Percentiles rank a stretch among this genome's conserved stretches.
These are phyloP conservation scores for Hoplodrina ambigua DNA, from an alignment of 2,888 invertebrate species.

Conservation along the genomic window DNA sequence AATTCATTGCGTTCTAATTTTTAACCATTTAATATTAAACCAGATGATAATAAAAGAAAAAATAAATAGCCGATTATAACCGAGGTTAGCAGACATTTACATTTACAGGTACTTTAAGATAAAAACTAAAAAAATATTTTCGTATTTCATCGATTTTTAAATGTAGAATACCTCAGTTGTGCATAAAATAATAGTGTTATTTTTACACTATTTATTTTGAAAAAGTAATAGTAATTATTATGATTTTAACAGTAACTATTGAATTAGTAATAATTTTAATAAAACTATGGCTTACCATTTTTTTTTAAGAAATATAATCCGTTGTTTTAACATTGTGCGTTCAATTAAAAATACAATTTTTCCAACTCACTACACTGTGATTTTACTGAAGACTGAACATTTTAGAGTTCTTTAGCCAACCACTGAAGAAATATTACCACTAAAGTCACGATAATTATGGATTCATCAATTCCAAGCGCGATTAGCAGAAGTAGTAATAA, in stretches of 20 bases:
- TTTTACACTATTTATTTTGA: too few relatives aligned
- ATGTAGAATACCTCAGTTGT: too few relatives aligned
- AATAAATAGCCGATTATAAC: background rate
- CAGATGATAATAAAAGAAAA: background rate
- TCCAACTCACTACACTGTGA: background rate
- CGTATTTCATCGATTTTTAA: too few relatives aligned
- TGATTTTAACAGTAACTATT: too few relatives aligned
- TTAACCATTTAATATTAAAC: slow-evolving; percentile 32
- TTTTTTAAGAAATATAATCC: background rate
- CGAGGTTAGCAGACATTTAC: slow-evolving; percentile 4
- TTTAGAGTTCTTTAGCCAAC: slow-evolving; percentile 7
- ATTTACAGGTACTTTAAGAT: background rate
- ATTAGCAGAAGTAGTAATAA: slow-evolving; percentile 4
- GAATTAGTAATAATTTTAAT: background rate
- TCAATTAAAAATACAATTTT: background rate
- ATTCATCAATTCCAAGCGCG: background rate
- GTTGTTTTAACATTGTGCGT: background rate
- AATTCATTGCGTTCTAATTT: slow-evolving; percentile 3
- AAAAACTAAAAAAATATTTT: too few relatives aligned
- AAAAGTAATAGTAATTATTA: too few relatives aligned
- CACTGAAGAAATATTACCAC: slow-evolving; percentile 6
- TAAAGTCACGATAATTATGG: slow-evolving; percentile 9
- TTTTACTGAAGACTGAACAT: background rate
- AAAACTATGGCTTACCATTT: slow-evolving; percentile 17
- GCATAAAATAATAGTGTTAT: too few relatives aligned